phyloP scores from a whole-genome alignment of 2,888 invertebrate genomes.

The Arctia plantaginis region DNA sequence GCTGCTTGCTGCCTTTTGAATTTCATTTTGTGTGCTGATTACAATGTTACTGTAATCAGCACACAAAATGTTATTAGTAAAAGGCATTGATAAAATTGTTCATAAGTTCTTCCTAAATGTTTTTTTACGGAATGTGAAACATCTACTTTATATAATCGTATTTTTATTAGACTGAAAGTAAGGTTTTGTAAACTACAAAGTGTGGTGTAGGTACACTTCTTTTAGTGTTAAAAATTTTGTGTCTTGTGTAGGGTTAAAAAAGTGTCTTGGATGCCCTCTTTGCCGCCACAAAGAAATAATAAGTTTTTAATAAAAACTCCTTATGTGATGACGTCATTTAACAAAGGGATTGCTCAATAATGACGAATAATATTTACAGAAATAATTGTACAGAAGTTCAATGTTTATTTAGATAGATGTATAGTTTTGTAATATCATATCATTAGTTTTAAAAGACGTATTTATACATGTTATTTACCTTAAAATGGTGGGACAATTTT shows the following conservation, averaged over 20 bases:
- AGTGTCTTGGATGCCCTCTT: neutral
- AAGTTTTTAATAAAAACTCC: neutral
- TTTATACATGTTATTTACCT: constrained; percentile 2
- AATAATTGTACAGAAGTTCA: constrained; percentile 39
- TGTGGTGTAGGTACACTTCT: neutral
- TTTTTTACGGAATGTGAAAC: neutral
- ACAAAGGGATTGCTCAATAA: neutral
- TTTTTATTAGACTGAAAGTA: neutral
- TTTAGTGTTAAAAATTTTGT: neutral
- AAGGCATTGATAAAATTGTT: neutral
- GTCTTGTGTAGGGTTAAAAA: no score
- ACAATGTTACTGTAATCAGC: no score
- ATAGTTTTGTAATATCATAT: constrained; percentile 42
- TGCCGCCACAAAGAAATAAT: neutral
- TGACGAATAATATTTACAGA: constrained; percentile 28
- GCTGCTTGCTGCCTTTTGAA: neutral
- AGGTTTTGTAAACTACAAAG: neutral
- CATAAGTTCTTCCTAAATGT: neutral
- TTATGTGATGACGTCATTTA: neutral
- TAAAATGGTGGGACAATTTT: neutral
- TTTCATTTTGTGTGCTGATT: neutral
- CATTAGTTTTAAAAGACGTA: constrained; percentile 33
- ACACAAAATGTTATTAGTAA: neutral
- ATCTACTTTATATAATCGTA: neutral
- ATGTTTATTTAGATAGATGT: constrained; percentile 25